Base-by-base conservation (phyloP, 2,888 invertebrate genomes). In the Altica lythri region DNA sequence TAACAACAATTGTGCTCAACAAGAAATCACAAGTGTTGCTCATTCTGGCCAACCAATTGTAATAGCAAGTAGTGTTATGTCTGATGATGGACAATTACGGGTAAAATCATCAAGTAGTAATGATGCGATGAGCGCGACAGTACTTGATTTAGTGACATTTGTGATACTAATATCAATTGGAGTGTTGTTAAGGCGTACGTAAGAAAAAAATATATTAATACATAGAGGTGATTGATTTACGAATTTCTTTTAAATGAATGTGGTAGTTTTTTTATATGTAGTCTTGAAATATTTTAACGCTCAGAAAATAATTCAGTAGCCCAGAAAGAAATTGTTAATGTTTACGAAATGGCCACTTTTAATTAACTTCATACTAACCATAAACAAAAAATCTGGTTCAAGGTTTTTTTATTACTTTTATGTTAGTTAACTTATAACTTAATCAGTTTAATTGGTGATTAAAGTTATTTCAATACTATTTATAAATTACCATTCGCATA, bases 41-140 rank as follows among this genome's bases (percentile, higher is more conserved):
- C 77, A 74, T 1, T 70, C 78, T 1, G 79, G 76, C 16, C 79
- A 80, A 2, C 83, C 84, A 1, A 80, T 84, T 1, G 84, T 85
- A 1, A 81, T 85, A 32, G 85, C 85, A 4, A 85, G 84, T 48
- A 85, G 85, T 69, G 86, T 85, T 8, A 83, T 84, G 81, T 80
- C 85, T 0, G 85, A 86, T 59, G 84, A 85, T 75, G 82, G 64
- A 69, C 75, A 68, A 25, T 8, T 40, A 34, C 63, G 74, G 37
- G 64, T 68, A 16, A 75, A 73, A 58, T 72, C 74, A 3, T 53
- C 59, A 5, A 38, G 19, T 17, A 19, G 18, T 19, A 38, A 17
- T 16, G 38, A 4, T 12, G 22, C 22, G n/a, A 27, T 27, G 16
- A 22, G 14, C 13, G 22, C 10, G 8, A 10, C 16, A 30, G 9